Percentiles rank a stretch among this genome's conserved stretches.
Conservation (phyloP, 2,888 invertebrate species). For the Mantis religiosa region DNA sequence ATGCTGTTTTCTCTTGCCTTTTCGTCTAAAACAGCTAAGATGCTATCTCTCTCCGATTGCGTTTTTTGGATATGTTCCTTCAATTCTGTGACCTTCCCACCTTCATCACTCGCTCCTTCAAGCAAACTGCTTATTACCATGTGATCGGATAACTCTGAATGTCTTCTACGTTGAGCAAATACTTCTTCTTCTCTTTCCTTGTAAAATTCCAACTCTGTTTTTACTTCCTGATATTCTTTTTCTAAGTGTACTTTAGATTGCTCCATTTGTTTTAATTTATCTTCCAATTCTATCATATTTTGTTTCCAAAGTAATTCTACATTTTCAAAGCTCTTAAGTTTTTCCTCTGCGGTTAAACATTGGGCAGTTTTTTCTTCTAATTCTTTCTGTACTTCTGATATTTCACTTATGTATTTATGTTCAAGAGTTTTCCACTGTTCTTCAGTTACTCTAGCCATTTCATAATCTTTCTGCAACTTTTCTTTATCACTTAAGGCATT, state of each 20-base stretch:
- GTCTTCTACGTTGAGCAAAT: background rate
- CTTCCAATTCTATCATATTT: constrained; percentile 14
- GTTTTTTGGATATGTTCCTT: background rate
- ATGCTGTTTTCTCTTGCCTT: constrained; percentile 13
- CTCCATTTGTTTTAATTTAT: constrained; percentile 21
- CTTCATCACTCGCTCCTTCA: background rate
- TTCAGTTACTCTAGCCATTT: background rate
- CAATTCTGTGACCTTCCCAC: background rate
- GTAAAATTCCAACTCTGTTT: background rate
- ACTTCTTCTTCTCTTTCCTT: background rate
- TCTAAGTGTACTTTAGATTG: background rate
- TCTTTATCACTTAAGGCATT: background rate
- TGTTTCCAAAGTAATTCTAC: constrained; percentile 22
- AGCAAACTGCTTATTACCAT: background rate
- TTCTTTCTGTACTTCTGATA: background rate
- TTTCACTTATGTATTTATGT: background rate
- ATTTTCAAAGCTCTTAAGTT: constrained; percentile 2
- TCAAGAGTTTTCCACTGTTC: background rate
- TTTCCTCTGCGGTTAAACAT: background rate
- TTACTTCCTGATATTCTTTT: background rate
- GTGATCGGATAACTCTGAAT: background rate
- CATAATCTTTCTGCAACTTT: background rate
- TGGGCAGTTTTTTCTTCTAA: background rate
- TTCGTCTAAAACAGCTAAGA: constrained; percentile 12
- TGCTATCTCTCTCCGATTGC: background rate